Evolutionary conservation across 2,113 vertebrate genomes (phyloP).

Genomic region (Nannobrachium achirus): DNA sequence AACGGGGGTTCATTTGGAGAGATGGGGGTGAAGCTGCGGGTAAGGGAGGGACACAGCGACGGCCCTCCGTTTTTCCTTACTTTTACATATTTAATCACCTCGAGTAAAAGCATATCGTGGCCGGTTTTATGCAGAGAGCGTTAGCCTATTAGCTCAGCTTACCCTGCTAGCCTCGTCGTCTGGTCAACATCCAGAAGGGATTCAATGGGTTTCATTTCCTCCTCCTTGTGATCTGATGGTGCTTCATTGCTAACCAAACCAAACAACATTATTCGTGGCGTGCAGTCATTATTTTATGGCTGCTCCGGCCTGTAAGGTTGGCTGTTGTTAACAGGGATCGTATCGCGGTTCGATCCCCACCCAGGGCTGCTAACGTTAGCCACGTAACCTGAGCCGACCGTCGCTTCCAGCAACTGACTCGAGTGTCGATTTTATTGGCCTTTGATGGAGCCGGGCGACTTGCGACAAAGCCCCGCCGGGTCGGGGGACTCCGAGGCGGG

Average conservation of each 20-base stretch:
- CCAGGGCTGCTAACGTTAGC: background rate
- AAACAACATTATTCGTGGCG: background rate
- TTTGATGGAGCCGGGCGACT: conserved; percentile 73
- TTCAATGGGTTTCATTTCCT: conserved; percentile 3
- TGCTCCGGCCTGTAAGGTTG: background rate
- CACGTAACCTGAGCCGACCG: conserved; percentile 7
- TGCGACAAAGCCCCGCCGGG: conserved; percentile 79
- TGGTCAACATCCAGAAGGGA: background rate
- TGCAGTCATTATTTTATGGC: background rate
- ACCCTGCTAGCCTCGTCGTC: conserved; percentile 20
- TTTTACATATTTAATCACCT: too few species aligned
- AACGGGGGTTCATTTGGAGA: conserved; percentile 21
- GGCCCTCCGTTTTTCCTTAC: background rate
- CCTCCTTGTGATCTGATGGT: conserved; percentile 37
- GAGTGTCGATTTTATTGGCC: conserved; percentile 7
- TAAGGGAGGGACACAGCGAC: conserved; percentile 8
- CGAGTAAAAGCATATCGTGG: background rate
- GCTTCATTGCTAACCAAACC: conserved; percentile 11
- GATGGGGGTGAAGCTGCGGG: conserved; percentile 12
- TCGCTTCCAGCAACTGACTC: background rate
- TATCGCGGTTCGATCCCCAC: background rate
- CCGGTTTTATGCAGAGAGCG: background rate
- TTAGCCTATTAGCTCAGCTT: conserved; percentile 41
- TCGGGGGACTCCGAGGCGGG: conserved; percentile 75
- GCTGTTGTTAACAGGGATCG: background rate